Evolutionary conservation across 2,888 invertebrate genomes (phyloP).

Genomic region (Netelia melanura): DNA sequence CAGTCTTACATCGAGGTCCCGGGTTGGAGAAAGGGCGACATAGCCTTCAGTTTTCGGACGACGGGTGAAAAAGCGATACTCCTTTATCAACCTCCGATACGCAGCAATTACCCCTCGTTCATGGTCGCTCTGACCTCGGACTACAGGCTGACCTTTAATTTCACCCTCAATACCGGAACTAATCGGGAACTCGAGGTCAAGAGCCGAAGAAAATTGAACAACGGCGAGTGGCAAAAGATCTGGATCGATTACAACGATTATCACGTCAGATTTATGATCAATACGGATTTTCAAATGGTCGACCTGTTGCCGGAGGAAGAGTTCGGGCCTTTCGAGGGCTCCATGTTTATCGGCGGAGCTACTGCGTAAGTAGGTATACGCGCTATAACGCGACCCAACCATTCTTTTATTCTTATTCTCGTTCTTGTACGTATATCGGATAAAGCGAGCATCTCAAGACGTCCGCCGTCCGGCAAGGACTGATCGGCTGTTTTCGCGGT

Average conservation of each 20-base stretch:
- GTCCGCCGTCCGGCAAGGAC: constrained; percentile 93
- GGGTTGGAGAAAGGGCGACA: constrained; percentile 96
- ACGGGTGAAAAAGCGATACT: constrained; percentile 96
- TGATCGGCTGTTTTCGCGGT: constrained; percentile 97
- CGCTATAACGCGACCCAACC: not conserved
- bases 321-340: constrained; percentile 96
- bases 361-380: constrained; percentile 90
- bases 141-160: constrained; percentile 95
- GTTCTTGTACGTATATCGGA: no score
- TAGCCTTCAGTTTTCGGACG: constrained; percentile 96
- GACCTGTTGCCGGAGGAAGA: constrained; percentile 94
- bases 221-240: constrained; percentile 98
- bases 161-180: constrained; percentile 93
- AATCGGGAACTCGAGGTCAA: constrained; percentile 93
- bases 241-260: constrained; percentile 98
- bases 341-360: constrained; percentile 97
- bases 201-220: constrained; percentile 93
- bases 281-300: constrained; percentile 95
- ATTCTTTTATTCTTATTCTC: not conserved
- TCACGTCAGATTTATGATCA: constrained; percentile 96
- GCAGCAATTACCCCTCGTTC: constrained; percentile 95
- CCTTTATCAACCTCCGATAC: constrained; percentile 95
- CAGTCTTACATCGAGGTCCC: constrained; percentile 97
- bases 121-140: constrained; percentile 95
- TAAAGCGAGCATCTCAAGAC: constrained; percentile 92